A percentile compares a stretch with the other conserved stretches of the same genome.
phyloP scores from a whole-genome alignment of 2,113 vertebrate species.

The Meriones unguiculatus region DNA sequence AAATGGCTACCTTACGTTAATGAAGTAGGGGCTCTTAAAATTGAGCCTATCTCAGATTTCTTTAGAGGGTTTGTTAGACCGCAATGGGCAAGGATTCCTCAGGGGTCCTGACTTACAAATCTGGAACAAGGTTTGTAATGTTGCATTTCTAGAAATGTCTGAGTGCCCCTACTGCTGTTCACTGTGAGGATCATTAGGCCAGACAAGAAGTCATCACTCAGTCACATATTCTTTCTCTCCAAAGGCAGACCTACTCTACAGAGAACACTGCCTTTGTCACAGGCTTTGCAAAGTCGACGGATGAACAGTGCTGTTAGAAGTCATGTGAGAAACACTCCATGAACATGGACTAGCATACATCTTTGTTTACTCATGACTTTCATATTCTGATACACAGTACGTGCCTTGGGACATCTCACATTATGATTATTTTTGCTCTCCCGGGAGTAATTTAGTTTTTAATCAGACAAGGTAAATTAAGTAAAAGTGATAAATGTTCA shows the following conservation, averaged over 20 bases:
- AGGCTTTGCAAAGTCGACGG: neutral
- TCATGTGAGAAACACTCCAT: neutral
- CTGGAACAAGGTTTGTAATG: neutral
- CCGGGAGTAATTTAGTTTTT: neutral
- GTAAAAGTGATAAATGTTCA: neutral
- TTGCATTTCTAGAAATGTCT: neutral
- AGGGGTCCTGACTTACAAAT: neutral
- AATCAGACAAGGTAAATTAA: neutral
- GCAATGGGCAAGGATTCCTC: neutral
- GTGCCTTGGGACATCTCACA: neutral
- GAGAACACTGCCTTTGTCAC: neutral
- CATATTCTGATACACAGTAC: neutral
- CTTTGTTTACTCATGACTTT: neutral
- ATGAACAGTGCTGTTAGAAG: neutral
- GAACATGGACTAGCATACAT: neutral
- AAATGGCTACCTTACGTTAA: neutral
- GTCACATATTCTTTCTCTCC: neutral
- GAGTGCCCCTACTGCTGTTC: neutral
- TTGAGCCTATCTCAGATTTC: neutral
- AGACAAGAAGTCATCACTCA: neutral
- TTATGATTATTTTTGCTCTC: neutral
- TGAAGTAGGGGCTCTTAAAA: constrained; percentile 9
- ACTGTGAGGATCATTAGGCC: neutral
- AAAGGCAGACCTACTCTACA: neutral
- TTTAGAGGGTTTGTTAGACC: neutral